phyloP scores from a whole-genome alignment of 2,113 vertebrate genomes.

The Chaetura pelagica region DNA sequence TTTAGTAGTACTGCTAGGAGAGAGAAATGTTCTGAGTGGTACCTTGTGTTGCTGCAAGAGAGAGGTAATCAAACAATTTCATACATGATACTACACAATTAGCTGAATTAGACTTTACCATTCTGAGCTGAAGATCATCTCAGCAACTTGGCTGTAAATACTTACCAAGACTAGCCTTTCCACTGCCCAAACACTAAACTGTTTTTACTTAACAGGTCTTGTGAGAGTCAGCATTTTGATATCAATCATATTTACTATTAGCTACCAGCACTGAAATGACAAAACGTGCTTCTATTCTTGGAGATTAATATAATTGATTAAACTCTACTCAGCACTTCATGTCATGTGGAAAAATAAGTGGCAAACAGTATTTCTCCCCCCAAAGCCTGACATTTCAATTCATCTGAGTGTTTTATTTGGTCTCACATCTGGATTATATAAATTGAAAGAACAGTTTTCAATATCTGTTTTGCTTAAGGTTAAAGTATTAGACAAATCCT shows the following conservation, averaged over 20 bases:
- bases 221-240: background rate
- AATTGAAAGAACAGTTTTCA: conserved; percentile 71
- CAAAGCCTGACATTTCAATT: conserved; percentile 60
- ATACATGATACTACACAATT: background rate
- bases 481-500: conserved; percentile 75
- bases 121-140: background rate
- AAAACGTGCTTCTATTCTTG: conserved; percentile 48
- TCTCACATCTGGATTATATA: conserved; percentile 77
- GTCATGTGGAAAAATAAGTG: conserved; percentile 47
- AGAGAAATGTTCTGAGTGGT: background rate
- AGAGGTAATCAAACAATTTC: background rate
- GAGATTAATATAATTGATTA: conserved; percentile 14
- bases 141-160: background rate
- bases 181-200: background rate
- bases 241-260: background rate
- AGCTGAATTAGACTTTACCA: background rate
- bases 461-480: conserved; percentile 70
- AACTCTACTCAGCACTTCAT: conserved; percentile 10
- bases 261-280: conserved; percentile 30
- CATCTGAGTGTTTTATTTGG: conserved; percentile 53
- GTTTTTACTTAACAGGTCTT: background rate
- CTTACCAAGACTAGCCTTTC: background rate
- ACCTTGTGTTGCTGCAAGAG: background rate
- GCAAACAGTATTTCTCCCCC: conserved; percentile 29
- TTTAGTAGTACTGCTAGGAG: background rate